These are phyloP conservation scores for Anguilla megastoma DNA, from an alignment of 2,797 vertebrate genomes.

Conservation along the genomic window DNA sequence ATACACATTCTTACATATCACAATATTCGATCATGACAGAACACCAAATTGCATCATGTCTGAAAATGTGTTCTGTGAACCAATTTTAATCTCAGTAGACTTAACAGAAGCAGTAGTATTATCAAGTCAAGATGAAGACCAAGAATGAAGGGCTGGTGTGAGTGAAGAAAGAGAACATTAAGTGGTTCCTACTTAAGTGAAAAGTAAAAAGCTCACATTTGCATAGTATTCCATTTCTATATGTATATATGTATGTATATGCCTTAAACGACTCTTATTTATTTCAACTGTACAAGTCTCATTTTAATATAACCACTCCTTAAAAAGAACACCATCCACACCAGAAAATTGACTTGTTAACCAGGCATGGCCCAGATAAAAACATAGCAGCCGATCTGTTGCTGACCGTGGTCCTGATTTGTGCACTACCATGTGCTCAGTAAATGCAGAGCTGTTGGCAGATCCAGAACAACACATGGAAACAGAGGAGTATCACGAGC, in stretches of 20 bases:
- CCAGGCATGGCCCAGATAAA: background rate
- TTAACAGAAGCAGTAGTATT: background rate
- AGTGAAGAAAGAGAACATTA: background rate
- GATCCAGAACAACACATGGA: background rate
- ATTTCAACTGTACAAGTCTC: background rate
- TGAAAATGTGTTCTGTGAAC: background rate
- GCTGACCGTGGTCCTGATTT: constrained; percentile 73
- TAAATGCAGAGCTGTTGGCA: background rate
- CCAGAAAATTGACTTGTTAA: background rate
- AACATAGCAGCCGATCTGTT: constrained; percentile 41
- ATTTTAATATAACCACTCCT: background rate
- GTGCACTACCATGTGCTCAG: background rate
- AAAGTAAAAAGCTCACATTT: background rate
- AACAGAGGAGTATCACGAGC: background rate
- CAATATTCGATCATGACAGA: background rate
- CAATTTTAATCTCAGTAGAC: background rate
- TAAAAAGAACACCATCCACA: background rate
- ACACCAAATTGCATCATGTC: background rate
- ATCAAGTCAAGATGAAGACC: background rate
- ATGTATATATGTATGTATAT: background rate
- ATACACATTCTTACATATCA: constrained; percentile 22
- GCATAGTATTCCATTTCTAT: too few species aligned
- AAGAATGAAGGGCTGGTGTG: background rate
- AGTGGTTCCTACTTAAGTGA: background rate
- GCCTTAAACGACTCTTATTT: background rate